These are phyloP conservation scores for Araneus ventricosus DNA, from an alignment of 1,140 invertebrate genomes.

Conservation along the genomic window DNA sequence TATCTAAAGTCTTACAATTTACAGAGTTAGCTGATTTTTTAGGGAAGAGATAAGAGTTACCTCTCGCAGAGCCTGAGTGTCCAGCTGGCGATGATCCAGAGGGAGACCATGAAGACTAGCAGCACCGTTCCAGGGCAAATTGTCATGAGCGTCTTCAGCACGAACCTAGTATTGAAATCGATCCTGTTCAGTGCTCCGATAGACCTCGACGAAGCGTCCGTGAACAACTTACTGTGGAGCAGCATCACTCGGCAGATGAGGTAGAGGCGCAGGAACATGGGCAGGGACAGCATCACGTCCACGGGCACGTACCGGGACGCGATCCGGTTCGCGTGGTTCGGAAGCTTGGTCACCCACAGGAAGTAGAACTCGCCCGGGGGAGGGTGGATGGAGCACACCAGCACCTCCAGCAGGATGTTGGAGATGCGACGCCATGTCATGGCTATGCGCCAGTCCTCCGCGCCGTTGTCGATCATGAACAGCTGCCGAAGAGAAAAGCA, in stretches of 20 bases:
- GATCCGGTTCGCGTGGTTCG: conserved; percentile 89
- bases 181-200: conserved; percentile 98
- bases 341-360: conserved; percentile 96
- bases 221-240: conserved; percentile 99
- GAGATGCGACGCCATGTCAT: conserved; percentile 98
- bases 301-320: conserved; percentile 87
- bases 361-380: conserved; percentile 96
- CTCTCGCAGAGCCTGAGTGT: conserved; percentile 98
- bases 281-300: conserved; percentile 97
- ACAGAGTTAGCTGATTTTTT: too few species aligned
- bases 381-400: conserved; percentile 97
- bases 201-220: conserved; percentile 91
- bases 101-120: conserved; percentile 98
- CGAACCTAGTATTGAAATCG: conserved; percentile 99
- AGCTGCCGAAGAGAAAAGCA: conserved; percentile 84
- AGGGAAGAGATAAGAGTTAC: conserved; percentile 83
- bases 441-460: conserved; percentile 99
- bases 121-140: conserved; percentile 99
- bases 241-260: conserved; percentile 99
- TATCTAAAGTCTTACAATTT: too few species aligned
- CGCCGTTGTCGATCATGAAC: conserved; percentile 99
- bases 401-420: conserved; percentile 94
- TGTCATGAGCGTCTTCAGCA: conserved; percentile 99
- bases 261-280: conserved; percentile 99
- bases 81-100: conserved; percentile 99